phyloP scores from a whole-genome alignment of 2,888 invertebrate genomes.

The Lumbricus terrestris region DNA sequence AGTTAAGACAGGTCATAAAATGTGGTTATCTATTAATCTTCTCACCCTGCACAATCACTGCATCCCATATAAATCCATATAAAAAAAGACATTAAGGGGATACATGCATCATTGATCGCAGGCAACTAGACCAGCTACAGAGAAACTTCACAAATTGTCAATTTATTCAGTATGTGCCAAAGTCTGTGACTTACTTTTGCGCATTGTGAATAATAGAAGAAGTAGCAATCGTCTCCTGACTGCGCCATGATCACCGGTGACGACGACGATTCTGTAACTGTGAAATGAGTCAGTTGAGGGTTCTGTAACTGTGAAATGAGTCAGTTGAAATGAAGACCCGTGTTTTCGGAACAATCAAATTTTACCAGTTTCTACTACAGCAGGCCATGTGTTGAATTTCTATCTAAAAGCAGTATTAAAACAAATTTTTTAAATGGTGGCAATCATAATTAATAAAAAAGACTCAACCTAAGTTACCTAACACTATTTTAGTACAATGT shows the following conservation, averaged over 20 bases:
- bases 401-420: background rate
- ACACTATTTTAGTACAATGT: background rate
- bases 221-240: slow-evolving; percentile 75
- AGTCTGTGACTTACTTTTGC: slow-evolving; percentile 71
- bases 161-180: background rate
- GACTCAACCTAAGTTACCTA: too few species aligned
- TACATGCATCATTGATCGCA: background rate
- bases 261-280: background rate
- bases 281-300: background rate
- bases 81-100: background rate
- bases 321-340: background rate
- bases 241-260: background rate
- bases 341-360: background rate
- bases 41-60: too few species aligned
- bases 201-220: slow-evolving; percentile 83
- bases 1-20: too few species aligned
- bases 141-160: background rate
- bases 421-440: background rate
- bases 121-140: background rate
- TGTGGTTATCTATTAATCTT: too few species aligned
- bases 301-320: background rate
- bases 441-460: background rate
- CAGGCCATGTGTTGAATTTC: background rate
- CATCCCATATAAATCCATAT: too few species aligned
- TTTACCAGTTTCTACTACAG: background rate